Percentiles rank a stretch among this genome's conserved stretches.
Conservation (phyloP, 2,888 invertebrate species). For the Drosophila merina region DNA sequence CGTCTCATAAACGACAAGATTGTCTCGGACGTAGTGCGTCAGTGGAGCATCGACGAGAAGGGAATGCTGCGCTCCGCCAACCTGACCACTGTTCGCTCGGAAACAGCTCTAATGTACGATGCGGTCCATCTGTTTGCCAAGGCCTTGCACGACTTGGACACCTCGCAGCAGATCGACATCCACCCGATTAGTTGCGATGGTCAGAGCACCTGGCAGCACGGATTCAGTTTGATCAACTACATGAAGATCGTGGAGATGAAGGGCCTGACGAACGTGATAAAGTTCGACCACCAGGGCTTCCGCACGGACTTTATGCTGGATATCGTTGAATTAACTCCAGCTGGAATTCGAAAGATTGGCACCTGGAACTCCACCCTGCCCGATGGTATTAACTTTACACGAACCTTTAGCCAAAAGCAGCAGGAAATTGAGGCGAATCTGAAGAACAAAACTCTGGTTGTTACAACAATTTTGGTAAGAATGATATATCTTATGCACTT, state of each 20-base stretch:
- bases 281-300: slow-evolving; percentile 97
- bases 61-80: slow-evolving; percentile 86
- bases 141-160: slow-evolving; percentile 95
- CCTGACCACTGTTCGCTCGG: slow-evolving; percentile 85
- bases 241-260: slow-evolving; percentile 98
- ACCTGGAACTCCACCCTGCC: slow-evolving; percentile 91
- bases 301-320: slow-evolving; percentile 95
- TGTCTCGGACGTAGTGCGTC: slow-evolving; percentile 90
- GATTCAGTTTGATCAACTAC: slow-evolving; percentile 97
- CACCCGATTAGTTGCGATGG: slow-evolving; percentile 94
- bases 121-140: slow-evolving; percentile 97
- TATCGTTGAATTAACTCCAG: slow-evolving; percentile 94
- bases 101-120: slow-evolving; percentile 98
- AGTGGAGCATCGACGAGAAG: slow-evolving; percentile 91
- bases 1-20: slow-evolving; percentile 94
- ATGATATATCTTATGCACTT: background rate
- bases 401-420: slow-evolving; percentile 93
- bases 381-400: slow-evolving; percentile 93
- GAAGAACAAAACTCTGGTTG: slow-evolving; percentile 95
- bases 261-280: slow-evolving; percentile 96
- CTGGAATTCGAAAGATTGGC: slow-evolving; percentile 93
- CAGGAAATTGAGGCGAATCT: slow-evolving; percentile 94
- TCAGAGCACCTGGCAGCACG: slow-evolving; percentile 96
- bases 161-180: slow-evolving; percentile 94
- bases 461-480: slow-evolving; percentile 94